phyloP scores from a whole-genome alignment of 2,113 vertebrate genomes.

The Raphicerus campestris region DNA sequence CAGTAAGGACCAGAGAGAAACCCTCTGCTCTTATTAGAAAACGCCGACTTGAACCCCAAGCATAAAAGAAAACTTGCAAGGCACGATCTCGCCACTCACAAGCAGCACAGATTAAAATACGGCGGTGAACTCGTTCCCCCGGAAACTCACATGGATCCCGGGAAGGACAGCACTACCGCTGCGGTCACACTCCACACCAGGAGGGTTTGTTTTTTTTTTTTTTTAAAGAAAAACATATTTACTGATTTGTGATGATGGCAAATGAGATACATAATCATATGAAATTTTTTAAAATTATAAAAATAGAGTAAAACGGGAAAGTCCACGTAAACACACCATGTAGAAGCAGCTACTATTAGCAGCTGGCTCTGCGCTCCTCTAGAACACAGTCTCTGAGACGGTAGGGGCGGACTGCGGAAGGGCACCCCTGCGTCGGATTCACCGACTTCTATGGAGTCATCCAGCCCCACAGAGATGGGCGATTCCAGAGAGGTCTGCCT shows the following conservation, averaged over 20 bases:
- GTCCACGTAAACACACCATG: background rate
- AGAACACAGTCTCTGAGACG: background rate
- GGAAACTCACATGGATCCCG: background rate
- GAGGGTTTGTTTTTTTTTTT: too few relatives aligned
- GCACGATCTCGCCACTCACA: too few relatives aligned
- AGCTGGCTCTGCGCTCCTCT: background rate
- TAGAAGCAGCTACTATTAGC: background rate
- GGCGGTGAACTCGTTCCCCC: accelerated
- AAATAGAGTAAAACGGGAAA: background rate
- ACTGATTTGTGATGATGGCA: background rate
- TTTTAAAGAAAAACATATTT: background rate
- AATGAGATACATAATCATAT: background rate
- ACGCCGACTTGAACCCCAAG: background rate
- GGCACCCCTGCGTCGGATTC: accelerated
- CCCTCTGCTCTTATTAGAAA: background rate
- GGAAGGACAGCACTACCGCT: background rate
- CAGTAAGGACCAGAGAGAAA: background rate
- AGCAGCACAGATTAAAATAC: background rate
- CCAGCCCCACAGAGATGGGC: accelerated
- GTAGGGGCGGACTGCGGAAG: accelerated
- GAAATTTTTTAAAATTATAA: background rate
- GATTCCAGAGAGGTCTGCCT: background rate
- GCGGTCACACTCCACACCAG: accelerated
- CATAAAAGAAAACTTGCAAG: background rate
- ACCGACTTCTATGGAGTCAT: accelerated